Evolutionary conservation across 2,888 invertebrate genomes (phyloP).

Genomic region (Neoitamus cyanurus): DNA sequence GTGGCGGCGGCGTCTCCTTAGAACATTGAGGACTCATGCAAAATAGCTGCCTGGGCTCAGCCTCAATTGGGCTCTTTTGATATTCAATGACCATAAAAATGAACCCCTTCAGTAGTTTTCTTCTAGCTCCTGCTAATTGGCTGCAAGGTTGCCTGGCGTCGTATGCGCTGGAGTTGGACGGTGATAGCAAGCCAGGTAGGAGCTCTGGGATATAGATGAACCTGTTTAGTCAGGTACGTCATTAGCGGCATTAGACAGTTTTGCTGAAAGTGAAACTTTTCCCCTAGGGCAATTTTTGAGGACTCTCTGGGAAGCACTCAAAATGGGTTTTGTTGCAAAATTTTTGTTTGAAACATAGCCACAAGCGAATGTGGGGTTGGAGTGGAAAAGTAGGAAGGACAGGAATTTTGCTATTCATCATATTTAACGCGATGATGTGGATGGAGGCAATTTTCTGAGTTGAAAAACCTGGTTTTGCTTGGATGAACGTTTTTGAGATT

Average conservation of each 20-base stretch:
- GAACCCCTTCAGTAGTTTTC: background rate
- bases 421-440: background rate
- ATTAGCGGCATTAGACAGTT: background rate
- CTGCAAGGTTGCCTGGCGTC: slow-evolving; percentile 8
- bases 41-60: background rate
- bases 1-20: background rate
- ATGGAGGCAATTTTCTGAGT: background rate
- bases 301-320: background rate
- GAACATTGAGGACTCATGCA: background rate
- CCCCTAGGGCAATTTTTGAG: background rate
- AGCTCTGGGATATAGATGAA: background rate
- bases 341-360: background rate
- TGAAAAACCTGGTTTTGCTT: background rate
- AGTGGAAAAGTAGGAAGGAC: background rate
- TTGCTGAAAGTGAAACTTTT: slow-evolving; percentile 5
- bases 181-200: background rate
- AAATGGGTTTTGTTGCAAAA: background rate
- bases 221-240: background rate
- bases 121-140: slow-evolving; percentile 17
- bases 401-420: background rate
- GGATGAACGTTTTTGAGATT: background rate
- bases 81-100: slow-evolving; percentile 34
- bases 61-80: slow-evolving; percentile 39
- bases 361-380: background rate
- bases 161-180: background rate